Evolutionary conservation across 2,888 invertebrate species (phyloP).

Genomic region (Hemaris fuciformis): DNA sequence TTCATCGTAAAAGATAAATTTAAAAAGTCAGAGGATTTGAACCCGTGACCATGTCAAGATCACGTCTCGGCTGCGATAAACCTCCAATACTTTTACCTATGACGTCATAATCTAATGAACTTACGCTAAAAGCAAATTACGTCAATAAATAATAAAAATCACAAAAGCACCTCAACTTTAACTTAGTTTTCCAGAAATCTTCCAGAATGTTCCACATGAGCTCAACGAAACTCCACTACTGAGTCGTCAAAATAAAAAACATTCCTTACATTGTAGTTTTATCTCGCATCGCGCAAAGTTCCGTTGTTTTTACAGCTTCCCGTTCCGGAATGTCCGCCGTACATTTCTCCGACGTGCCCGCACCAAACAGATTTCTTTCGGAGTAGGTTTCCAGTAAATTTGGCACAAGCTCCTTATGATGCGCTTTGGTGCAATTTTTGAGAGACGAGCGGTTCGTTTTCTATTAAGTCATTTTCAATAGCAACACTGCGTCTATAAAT

Average conservation of each 20-base stretch:
- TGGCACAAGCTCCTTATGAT: conserved; percentile 35
- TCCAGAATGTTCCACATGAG: background rate
- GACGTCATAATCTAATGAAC: no score
- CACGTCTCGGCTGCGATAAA: no score
- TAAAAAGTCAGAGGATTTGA: no score
- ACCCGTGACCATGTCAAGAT: no score
- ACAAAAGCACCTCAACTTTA: background rate
- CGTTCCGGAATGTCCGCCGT: conserved; percentile 31
- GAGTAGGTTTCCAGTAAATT: conserved; percentile 53
- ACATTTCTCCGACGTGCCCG: conserved; percentile 25
- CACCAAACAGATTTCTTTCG: conserved; percentile 50
- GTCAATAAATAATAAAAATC: background rate
- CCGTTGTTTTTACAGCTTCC: conserved; percentile 16
- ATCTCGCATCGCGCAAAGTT: background rate
- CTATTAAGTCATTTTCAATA: background rate
- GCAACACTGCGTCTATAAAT: no score
- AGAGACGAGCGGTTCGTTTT: background rate
- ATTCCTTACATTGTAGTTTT: conserved; percentile 17
- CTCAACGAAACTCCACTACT: background rate
- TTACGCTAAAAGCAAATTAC: no score
- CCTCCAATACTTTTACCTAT: no score
- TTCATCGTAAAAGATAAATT: no score
- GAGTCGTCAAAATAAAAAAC: background rate
- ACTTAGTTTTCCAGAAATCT: background rate
- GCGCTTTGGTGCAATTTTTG: background rate